phyloP scores from a whole-genome alignment of 2,888 invertebrate genomes.

The Protula sp. region DNA sequence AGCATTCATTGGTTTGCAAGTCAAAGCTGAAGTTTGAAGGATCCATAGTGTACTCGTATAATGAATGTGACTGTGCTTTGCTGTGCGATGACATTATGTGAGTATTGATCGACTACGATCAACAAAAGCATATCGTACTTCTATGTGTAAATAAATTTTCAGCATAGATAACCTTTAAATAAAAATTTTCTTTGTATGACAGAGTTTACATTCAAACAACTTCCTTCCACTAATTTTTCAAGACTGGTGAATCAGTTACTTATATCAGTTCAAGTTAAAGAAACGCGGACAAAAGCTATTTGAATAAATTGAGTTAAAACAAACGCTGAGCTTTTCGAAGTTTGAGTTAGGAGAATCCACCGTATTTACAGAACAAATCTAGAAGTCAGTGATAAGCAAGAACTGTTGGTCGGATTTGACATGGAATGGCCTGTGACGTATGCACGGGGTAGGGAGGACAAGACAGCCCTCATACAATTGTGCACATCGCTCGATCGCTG shows the following conservation, averaged over 20 bases:
- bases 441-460: conserved; percentile 26
- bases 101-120: not conserved
- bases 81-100: not conserved
- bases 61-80: not conserved
- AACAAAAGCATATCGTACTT: too few relatives aligned
- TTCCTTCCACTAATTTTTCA: too few relatives aligned
- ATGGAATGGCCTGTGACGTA: conserved; percentile 42
- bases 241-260: not conserved
- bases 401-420: conserved; percentile 31
- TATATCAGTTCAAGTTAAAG: too few relatives aligned
- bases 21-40: not conserved
- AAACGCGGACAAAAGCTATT: too few relatives aligned
- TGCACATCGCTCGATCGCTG: conserved; percentile 15
- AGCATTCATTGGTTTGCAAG: not conserved
- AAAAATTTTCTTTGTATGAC: too few relatives aligned
- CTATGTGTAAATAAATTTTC: too few relatives aligned
- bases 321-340: not conserved
- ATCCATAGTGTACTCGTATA: not conserved
- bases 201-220: too few relatives aligned
- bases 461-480: conserved; percentile 35
- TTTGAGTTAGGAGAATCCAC: too few relatives aligned
- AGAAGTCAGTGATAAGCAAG: too few relatives aligned
- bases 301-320: not conserved
- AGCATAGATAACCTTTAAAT: too few relatives aligned
- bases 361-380: too few relatives aligned